These are phyloP conservation scores for Monopterus albus DNA, from an alignment of 2,113 vertebrate genomes.

Conservation along the genomic window DNA sequence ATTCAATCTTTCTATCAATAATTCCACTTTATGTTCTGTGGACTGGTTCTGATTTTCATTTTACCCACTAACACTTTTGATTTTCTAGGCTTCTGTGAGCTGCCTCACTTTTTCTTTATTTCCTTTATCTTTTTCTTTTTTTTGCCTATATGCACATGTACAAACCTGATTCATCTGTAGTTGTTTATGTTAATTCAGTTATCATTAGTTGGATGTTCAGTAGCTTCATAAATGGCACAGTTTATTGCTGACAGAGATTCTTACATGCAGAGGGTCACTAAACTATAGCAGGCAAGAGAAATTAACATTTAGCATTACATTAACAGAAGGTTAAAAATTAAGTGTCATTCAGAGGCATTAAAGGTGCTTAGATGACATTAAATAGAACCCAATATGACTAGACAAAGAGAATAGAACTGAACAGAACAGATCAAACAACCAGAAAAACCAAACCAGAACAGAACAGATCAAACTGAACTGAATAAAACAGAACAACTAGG, in stretches of 20 bases:
- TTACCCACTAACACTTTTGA: background rate
- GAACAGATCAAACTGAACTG: rapidly evolving
- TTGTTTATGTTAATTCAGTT: constrained; percentile 39
- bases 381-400: background rate
- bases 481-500: background rate
- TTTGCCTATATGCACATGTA: constrained; percentile 9
- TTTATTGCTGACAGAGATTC: constrained; percentile 27
- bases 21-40: constrained; percentile 17
- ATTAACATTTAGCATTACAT: constrained; percentile 58
- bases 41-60: constrained; percentile 1
- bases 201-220: constrained; percentile 16
- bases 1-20: constrained; percentile 6
- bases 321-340: constrained; percentile 11
- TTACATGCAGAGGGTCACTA: constrained; percentile 20
- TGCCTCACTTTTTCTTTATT: background rate
- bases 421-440: background rate
- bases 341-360: constrained; percentile 31
- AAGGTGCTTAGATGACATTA: constrained; percentile 2
- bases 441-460: no score
- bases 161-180: constrained; percentile 11
- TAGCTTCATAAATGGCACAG: constrained; percentile 22
- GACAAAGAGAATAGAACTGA: background rate
- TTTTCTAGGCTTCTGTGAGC: background rate
- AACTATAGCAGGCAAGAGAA: constrained; percentile 41
- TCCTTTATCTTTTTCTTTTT: background rate